A percentile compares a stretch with the other conserved stretches of the same genome.
Conservation (phyloP, 92 coral and sea anemone genomes). For the Zoanthus gigantus region DNA sequence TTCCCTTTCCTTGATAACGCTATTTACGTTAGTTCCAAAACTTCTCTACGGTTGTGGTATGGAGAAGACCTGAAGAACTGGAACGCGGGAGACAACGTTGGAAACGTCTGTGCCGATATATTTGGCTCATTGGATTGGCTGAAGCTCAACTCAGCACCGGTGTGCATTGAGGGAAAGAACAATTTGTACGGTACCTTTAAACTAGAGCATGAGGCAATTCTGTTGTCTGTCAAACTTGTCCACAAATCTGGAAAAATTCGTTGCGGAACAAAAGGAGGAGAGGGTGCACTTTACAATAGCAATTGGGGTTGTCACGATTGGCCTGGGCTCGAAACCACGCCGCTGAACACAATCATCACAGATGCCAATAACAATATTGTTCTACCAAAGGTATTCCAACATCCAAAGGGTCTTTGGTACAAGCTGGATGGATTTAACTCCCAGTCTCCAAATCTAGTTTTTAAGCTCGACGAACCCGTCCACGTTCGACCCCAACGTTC, state of each 20-base stretch:
- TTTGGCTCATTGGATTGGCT: slow-evolving; percentile 59
- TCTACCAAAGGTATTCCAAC: slow-evolving; percentile 28
- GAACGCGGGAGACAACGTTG: slow-evolving; percentile 56
- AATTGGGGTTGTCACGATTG: slow-evolving; percentile 9
- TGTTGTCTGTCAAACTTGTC: slow-evolving; percentile 6
- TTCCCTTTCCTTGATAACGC: slow-evolving; percentile 5
- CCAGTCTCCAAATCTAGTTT: slow-evolving; percentile 17
- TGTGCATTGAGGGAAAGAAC: neutral
- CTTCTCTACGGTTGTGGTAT: slow-evolving; percentile 56
- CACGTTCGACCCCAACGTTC: slow-evolving; percentile 1
- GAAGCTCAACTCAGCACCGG: neutral
- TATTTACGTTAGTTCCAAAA: slow-evolving; percentile 10
- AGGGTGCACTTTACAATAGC: neutral
- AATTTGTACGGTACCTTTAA: neutral
- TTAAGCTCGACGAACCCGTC: neutral
- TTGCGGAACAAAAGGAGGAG: slow-evolving; percentile 3
- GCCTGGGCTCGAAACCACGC: slow-evolving; percentile 14
- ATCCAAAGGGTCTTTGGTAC: slow-evolving; percentile 34
- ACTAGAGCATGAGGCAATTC: neutral
- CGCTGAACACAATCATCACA: slow-evolving; percentile 60
- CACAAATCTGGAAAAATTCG: slow-evolving; percentile 19
- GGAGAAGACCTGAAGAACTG: slow-evolving; percentile 72
- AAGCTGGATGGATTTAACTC: slow-evolving; percentile 28
- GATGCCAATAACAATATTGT: slow-evolving; percentile 54
- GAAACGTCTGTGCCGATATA: slow-evolving; percentile 77